Conservation (phyloP, 2,888 invertebrate genomes). For the Rhyacophila evoluta region DNA sequence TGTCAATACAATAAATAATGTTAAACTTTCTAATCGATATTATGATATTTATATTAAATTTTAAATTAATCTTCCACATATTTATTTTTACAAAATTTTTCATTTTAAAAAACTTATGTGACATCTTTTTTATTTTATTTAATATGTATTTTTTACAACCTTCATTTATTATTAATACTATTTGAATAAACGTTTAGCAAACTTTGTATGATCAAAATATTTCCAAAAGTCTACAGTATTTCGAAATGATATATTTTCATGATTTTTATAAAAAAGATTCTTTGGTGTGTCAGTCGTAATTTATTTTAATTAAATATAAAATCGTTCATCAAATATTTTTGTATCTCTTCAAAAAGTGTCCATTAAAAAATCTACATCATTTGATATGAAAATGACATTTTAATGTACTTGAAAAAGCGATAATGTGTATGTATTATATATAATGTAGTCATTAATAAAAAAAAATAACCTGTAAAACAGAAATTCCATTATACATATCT, state of each 20-base stretch:
- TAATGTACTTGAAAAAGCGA: too few relatives aligned
- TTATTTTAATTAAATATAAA: not conserved
- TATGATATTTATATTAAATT: not conserved
- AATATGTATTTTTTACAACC: constrained; percentile 11
- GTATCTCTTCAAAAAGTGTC: not conserved
- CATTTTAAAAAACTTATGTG: not conserved
- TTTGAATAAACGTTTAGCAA: constrained; percentile 7
- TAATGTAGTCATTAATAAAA: too few relatives aligned
- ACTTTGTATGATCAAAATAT: not conserved
- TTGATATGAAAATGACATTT: not conserved
- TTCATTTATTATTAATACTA: not conserved
- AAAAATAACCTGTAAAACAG: too few relatives aligned
- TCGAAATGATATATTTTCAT: not conserved
- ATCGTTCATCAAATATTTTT: not conserved
- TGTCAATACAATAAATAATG: constrained; percentile 22
- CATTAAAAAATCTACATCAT: not conserved
- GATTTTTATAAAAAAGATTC: not conserved
- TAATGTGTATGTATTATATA: too few relatives aligned
- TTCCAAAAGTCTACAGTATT: not conserved
- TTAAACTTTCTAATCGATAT: not conserved
- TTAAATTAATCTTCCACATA: constrained; percentile 8
- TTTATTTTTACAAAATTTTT: constrained; percentile 3
- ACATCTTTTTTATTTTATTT: not conserved
- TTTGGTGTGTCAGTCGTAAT: not conserved
- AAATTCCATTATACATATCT: too few relatives aligned